Conservation (phyloP, 2,888 invertebrate species). For the Caenorhabditis sp. region DNA sequence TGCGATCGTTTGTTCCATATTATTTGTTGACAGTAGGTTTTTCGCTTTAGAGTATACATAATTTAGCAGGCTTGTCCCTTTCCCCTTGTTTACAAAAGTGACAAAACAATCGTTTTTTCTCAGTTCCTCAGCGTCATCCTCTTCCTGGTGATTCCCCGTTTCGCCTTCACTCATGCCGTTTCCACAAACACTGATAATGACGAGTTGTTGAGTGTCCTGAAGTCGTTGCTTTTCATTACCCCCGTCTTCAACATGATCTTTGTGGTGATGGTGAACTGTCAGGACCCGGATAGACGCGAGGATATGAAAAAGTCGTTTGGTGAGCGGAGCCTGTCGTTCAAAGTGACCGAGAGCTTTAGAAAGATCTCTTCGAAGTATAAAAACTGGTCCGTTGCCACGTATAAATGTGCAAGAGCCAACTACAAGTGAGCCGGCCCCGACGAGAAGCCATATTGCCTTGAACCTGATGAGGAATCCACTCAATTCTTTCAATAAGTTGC, state of each 20-base stretch:
- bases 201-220: not conserved
- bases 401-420: constrained; percentile 47
- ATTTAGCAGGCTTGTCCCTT: no score
- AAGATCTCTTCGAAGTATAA: constrained; percentile 14
- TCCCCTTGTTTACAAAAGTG: no score
- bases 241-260: constrained; percentile 26
- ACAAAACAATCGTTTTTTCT: not conserved
- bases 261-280: constrained; percentile 27
- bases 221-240: constrained; percentile 2
- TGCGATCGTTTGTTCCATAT: constrained; percentile 28
- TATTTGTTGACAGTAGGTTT: constrained; percentile 25
- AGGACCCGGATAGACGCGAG: constrained; percentile 18
- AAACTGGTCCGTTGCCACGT: constrained; percentile 39
- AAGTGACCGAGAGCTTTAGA: constrained; percentile 12
- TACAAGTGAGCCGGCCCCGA: constrained; percentile 6
- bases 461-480: constrained; percentile 42
- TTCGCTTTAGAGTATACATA: not conserved
- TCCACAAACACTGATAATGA: not conserved
- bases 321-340: no score
- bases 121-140: not conserved
- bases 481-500: constrained; percentile 45
- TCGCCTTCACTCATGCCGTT: not conserved
- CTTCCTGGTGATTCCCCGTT: not conserved
- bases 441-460: constrained; percentile 30
- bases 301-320: constrained; percentile 14